Percentiles rank a stretch among this genome's conserved stretches.
These are phyloP conservation scores for Siniperca obscura DNA, from an alignment of 2,797 vertebrate species.

Conservation along the genomic window DNA sequence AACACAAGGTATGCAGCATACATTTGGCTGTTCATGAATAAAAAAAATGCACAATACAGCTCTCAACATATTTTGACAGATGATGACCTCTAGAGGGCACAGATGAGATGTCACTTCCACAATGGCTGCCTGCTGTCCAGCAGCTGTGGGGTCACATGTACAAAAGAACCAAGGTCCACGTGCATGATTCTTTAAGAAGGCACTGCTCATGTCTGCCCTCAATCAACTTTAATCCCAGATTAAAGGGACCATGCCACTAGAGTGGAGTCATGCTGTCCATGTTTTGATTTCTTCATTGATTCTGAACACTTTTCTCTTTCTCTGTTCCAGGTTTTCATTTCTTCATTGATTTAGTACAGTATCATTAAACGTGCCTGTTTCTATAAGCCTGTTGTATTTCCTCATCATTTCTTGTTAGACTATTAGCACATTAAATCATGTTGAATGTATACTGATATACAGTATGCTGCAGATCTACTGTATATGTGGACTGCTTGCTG, in stretches of 20 bases:
- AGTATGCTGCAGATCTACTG: not conserved
- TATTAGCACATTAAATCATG: not conserved
- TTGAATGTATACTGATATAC: not conserved
- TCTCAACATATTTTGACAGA: not conserved
- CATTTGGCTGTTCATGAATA: not conserved
- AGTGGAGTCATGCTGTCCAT: constrained; percentile 55
- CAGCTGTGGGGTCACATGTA: constrained; percentile 69
- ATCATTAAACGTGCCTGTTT: not conserved
- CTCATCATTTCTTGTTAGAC: not conserved
- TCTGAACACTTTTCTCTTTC: constrained; percentile 34
- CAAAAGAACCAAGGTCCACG: constrained; percentile 60
- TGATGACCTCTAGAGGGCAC: constrained; percentile 64
- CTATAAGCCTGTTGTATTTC: not conserved
- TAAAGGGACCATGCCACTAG: constrained; percentile 71
- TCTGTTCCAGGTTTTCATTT: constrained; percentile 12
- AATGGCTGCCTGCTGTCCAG: constrained; percentile 22
- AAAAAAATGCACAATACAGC: not conserved
- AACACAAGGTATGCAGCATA: not conserved
- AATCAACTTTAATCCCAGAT: constrained; percentile 84
- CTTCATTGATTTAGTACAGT: not conserved
- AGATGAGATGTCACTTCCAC: constrained; percentile 27
- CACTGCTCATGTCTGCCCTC: constrained; percentile 77
- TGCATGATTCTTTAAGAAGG: constrained; percentile 78
- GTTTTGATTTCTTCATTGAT: constrained; percentile 70
- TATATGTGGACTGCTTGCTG: not conserved